These are phyloP conservation scores for Jaculus jaculus DNA, from an alignment of 2,113 vertebrate species.

Conservation along the genomic window DNA sequence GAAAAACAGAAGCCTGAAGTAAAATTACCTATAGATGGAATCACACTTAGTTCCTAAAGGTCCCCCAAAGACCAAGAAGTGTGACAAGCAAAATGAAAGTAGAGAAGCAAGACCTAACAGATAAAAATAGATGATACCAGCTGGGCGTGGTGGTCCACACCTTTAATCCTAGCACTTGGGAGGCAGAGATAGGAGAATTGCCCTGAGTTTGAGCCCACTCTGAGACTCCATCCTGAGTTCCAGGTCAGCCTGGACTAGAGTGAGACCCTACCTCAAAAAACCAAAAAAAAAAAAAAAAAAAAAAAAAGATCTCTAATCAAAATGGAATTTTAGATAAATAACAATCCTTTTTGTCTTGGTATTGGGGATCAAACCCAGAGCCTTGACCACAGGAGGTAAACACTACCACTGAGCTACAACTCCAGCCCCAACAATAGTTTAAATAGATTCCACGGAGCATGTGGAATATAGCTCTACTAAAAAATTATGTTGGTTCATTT, in stretches of 20 bases:
- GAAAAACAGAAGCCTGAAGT: constrained; percentile 9
- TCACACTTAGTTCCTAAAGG: neutral
- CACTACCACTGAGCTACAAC: neutral
- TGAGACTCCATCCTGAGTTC: too few relatives aligned
- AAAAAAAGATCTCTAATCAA: too few relatives aligned
- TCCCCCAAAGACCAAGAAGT: neutral
- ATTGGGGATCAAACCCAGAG: neutral
- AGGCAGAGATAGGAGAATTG: too few relatives aligned
- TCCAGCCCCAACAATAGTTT: neutral
- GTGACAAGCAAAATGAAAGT: constrained; percentile 20
- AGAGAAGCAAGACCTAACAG: neutral
- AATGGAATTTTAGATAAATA: neutral
- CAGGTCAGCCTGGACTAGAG: too few relatives aligned
- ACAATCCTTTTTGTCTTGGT: neutral
- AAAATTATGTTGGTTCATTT: neutral
- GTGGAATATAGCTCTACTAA: neutral
- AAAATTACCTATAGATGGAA: neutral
- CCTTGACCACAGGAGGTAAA: neutral
- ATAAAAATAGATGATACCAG: neutral
- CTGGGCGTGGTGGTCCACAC: too few relatives aligned
- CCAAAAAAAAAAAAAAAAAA: too few relatives aligned
- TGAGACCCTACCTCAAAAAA: too few relatives aligned
- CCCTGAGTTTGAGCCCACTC: too few relatives aligned
- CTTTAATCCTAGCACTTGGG: too few relatives aligned
- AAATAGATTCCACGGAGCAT: neutral